Base-by-base conservation (phyloP, 2,888 invertebrate genomes). In the Polyommatus icarus region DNA sequence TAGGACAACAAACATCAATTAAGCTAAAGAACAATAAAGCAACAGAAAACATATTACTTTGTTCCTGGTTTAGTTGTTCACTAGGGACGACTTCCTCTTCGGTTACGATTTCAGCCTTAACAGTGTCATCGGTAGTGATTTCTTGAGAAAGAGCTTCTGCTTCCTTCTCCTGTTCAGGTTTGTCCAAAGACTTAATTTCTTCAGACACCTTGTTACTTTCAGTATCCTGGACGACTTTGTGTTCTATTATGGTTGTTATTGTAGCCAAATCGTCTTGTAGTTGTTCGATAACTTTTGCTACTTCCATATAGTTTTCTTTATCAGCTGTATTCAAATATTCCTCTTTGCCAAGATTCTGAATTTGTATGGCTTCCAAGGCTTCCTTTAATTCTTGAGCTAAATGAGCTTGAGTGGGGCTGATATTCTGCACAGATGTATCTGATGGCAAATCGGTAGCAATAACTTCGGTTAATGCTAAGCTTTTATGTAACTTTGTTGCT, bases 401-500 rank as follows among this genome's bases (percentile, higher is more conserved):
- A 40, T 79, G 80, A 24, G 80, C 82, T 80, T 89, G 87, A 78
- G 86, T 80, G 71, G 80, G 78, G 61, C 72, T 78, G 59, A 83
- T 67, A 73, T 82, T 78, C 46, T 78, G 77, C 15, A 81, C 71
- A 6, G 57, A 77, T 76, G 81, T 76, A 76, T 80, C 78, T 40
- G 57, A 81, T 6, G 71, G 54, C n/a, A 83, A 82, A 59, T 36
- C 77, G 5, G 79, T 78, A 71, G 80, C n/a, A 18, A 78, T 76
- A n/a, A 79, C 78, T 78, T 86, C 82, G 54, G 82, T 78, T 2
- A 78, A 72, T 7, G 81, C 77, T 29, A 91, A 82, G 78, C 82
- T 87, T 79, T 89, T 86, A 46, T 86, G 86, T 73, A 92, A 82
- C 79, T 91, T 87, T 80, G 84, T 86, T 1, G 90, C 91, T 77